These are phyloP conservation scores for Lepidonotus clava DNA, from an alignment of 2,888 invertebrate species.

Conservation along the genomic window DNA sequence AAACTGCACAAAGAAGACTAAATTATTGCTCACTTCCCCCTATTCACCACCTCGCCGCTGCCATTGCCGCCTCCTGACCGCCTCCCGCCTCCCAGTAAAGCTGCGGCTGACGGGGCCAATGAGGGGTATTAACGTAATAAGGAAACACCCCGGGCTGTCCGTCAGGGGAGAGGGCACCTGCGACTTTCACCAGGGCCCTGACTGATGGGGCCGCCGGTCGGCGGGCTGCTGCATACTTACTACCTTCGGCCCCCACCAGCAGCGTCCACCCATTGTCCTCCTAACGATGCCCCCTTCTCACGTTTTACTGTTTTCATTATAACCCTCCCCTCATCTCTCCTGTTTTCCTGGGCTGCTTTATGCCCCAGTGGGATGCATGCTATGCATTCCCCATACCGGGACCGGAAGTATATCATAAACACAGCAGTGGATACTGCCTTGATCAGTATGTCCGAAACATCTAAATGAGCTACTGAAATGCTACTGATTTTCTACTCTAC, in stretches of 20 bases:
- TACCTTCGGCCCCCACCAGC: not conserved
- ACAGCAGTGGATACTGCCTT: too few relatives aligned
- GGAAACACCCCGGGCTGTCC: conserved; percentile 33
- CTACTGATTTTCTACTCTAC: too few relatives aligned
- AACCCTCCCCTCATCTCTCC: not conserved
- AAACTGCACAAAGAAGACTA: too few relatives aligned
- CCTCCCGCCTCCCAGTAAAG: too few relatives aligned
- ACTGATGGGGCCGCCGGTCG: conserved; percentile 14
- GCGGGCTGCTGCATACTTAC: too few relatives aligned
- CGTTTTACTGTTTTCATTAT: not conserved
- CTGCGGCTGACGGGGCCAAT: not conserved
- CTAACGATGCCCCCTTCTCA: not conserved
- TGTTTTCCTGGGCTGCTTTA: conserved; percentile 12
- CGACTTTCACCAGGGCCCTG: conserved; percentile 11
- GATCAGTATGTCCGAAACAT: too few relatives aligned
- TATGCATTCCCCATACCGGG: not conserved
- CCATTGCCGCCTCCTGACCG: too few relatives aligned
- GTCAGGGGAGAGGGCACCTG: not conserved
- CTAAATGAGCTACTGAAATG: too few relatives aligned
- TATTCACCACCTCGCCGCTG: too few relatives aligned
- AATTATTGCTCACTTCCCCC: too few relatives aligned
- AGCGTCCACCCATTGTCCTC: not conserved
- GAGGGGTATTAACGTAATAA: conserved; percentile 27
- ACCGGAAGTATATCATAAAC: too few relatives aligned
- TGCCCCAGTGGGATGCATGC: not conserved